Evolutionary conservation across 2,797 vertebrate species (phyloP).

Genomic region (Falco naumanni): DNA sequence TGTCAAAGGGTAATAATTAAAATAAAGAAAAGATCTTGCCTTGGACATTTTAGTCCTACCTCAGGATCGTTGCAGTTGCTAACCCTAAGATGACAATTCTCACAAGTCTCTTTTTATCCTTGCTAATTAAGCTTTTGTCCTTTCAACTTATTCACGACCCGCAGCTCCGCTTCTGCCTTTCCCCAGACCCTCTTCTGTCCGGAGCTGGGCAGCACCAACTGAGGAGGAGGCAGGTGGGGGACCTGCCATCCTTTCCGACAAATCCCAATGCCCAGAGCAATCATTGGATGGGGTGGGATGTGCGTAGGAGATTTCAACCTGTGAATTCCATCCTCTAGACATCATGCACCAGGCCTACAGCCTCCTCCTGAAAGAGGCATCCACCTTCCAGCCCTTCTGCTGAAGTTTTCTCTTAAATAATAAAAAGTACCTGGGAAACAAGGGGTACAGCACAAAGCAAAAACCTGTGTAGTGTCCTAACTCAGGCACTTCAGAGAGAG

Average conservation of each 20-base stretch:
- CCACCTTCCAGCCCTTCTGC: neutral
- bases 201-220: neutral
- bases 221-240: neutral
- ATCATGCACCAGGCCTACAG: too few relatives aligned
- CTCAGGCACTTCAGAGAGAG: neutral
- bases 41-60: neutral
- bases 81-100: neutral
- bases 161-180: neutral
- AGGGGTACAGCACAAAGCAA: neutral
- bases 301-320: neutral
- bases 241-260: neutral
- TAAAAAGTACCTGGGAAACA: neutral
- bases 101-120: neutral
- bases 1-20: neutral
- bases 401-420: neutral
- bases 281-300: rapidly evolving
- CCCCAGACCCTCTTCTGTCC: neutral
- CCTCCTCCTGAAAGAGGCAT: neutral
- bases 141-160: neutral
- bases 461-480: rapidly evolving
- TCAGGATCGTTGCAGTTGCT: neutral
- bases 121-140: neutral
- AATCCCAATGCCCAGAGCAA: neutral
- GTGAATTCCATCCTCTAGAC: neutral
- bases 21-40: neutral